Evolutionary conservation across 1,140 invertebrate species (phyloP).

Genomic region (Sarcophaga bullata): DNA sequence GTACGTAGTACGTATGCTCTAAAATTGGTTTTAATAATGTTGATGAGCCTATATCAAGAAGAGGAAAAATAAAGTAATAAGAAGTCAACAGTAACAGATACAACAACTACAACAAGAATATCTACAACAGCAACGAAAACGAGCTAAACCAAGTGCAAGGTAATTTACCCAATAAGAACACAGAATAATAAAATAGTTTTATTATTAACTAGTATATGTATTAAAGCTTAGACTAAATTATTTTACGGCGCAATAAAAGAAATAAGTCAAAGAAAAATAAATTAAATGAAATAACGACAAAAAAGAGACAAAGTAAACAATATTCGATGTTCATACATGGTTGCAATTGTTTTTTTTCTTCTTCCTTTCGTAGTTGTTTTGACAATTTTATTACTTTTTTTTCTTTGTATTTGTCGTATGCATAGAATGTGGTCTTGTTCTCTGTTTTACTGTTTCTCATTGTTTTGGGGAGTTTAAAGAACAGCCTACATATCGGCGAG

Average conservation of each 20-base stretch:
- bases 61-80: neutral
- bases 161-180: slow-evolving; percentile 35
- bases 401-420: neutral
- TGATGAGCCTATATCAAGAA: neutral
- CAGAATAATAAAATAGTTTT: neutral
- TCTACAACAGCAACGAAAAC: neutral
- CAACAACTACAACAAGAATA: neutral
- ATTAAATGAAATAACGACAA: neutral
- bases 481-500: neutral
- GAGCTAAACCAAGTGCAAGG: slow-evolving; percentile 32
- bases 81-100: neutral
- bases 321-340: neutral
- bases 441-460: neutral
- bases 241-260: slow-evolving; percentile 36
- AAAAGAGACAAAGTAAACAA: neutral
- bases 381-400: neutral
- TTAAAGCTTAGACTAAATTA: slow-evolving; percentile 29
- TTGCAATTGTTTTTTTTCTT: neutral
- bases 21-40: neutral
- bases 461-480: neutral
- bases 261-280: neutral
- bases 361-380: neutral
- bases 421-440: neutral
- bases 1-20: neutral
- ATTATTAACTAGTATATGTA: neutral